Conservation (phyloP, 2,888 invertebrate species). For the Athalia rosae region DNA sequence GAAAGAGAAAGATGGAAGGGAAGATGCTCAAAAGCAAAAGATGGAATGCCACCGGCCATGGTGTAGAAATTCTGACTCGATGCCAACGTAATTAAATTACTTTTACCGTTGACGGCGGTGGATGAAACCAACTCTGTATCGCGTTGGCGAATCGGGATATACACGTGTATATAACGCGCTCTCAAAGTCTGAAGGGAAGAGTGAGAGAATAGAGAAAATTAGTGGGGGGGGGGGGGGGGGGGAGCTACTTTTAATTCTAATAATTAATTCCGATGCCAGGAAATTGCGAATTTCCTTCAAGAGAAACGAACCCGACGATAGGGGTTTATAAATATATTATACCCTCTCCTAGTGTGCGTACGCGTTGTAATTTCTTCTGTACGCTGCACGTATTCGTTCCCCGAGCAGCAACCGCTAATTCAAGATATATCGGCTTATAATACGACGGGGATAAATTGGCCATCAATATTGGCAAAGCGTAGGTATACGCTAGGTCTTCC, state of each 20-base stretch:
- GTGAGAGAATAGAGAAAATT: slow-evolving; percentile 7
- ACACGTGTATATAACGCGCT: neutral
- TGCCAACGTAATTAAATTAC: slow-evolving; percentile 51
- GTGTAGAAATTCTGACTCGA: slow-evolving; percentile 46
- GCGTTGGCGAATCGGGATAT: neutral
- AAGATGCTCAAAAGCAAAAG: slow-evolving; percentile 38
- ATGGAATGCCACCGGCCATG: neutral
- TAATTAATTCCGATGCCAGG: slow-evolving; percentile 40
- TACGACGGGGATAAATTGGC: no score
- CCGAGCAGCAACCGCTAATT: no score
- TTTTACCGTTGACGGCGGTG: slow-evolving; percentile 22
- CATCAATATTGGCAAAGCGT: no score
- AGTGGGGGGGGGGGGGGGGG: neutral
- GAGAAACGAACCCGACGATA: no score
- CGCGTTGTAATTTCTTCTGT: neutral
- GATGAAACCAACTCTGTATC: slow-evolving; percentile 6
- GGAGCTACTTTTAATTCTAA: slow-evolving; percentile 25
- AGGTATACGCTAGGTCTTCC: no score
- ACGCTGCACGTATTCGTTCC: no score
- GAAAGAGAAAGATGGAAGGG: neutral
- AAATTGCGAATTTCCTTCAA: slow-evolving; percentile 40
- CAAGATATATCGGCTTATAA: no score
- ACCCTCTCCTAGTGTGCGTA: neutral
- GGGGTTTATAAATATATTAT: no score
- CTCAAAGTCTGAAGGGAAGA: neutral